Base-by-base conservation (phyloP, 2,113 vertebrate species). In the Ariopsis seemanni region DNA sequence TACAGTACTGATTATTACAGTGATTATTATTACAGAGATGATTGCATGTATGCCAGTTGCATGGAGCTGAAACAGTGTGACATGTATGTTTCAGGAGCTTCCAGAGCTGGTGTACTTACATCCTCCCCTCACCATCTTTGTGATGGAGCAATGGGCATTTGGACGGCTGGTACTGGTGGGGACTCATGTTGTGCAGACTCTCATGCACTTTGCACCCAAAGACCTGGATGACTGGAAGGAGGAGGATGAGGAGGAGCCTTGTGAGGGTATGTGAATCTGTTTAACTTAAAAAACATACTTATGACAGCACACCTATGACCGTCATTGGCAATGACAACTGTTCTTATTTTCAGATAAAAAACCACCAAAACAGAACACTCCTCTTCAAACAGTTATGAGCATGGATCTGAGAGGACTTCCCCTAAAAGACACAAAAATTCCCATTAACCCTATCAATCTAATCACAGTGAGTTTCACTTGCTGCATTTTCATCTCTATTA, bases 91-190 rank as follows among this genome's bases (percentile, higher is more conserved):
- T 67, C 90, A 99, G 98, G 96, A 98, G 69, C 95, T 99, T 82
- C 98, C 97, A 0, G 97, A 99, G 88, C 96, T 97, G 86, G 94
- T 96, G 1, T 97, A 99, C 89, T 93, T 99, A 74, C 98, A 98
- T 91, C 98, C 97, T 86, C 98, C 97, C 1, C 96, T 99, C 86
- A 98, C 96, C 12, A 90, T 99, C 89, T 97, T 98, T 0, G 97
- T 99, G 85, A 94, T 98, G 79, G 97, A 99, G 89, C 95, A 95
- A 83, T 92, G 96, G 20, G 96, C 96, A 0, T 99, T 99, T 27
- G 98, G 98, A 7, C 95, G 93, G 7, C 93, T 94, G 0, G 96
- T 96, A 30, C 92, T 99, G 50, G 97, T 99, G 34, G 97, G 98
- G 1, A 95, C 96, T 1, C 94, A 98, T 0, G 89, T 96, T 9